Evolutionary conservation across 2,888 invertebrate species (phyloP).

Genomic region (Pristionchus fissidentatus): DNA sequence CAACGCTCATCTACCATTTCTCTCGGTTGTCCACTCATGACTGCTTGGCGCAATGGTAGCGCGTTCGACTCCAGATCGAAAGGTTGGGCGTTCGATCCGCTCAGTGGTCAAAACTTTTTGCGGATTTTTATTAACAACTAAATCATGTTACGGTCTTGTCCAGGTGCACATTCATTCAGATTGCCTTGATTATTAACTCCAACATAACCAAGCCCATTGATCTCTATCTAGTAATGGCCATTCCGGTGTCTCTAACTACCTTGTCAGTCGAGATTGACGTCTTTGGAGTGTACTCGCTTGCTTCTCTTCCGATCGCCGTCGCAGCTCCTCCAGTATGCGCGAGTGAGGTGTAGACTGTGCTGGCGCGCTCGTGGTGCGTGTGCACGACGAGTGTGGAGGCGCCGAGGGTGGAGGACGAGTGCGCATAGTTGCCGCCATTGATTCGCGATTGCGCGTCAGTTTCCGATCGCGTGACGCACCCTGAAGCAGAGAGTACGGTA

Average conservation of each 20-base stretch:
- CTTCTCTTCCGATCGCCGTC: too few relatives aligned
- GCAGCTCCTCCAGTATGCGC: too few relatives aligned
- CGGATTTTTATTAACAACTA: not conserved
- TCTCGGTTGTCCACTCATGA: not conserved
- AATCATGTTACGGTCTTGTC: not conserved
- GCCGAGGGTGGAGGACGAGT: too few relatives aligned
- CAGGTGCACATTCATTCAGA: not conserved
- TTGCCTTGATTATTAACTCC: not conserved
- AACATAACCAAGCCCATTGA: not conserved
- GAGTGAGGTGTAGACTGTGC: not conserved
- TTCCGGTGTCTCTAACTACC: not conserved
- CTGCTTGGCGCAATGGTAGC: constrained; percentile 50
- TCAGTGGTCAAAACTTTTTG: constrained; percentile 48
- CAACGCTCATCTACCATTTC: not conserved
- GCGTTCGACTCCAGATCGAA: constrained; percentile 50
- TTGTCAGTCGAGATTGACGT: constrained; percentile 34
- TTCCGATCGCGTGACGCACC: constrained; percentile 13
- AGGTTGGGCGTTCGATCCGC: constrained; percentile 51
- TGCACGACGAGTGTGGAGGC: not conserved
- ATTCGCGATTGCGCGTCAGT: constrained; percentile 29
- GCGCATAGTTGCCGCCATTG: not conserved
- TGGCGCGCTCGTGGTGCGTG: constrained; percentile 28
- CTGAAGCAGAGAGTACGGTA: not conserved
- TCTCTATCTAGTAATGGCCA: not conserved
- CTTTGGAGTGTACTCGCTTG: not conserved